Evolutionary conservation across 2,113 vertebrate genomes (phyloP).

Genomic region (Dicaeum eximium): DNA sequence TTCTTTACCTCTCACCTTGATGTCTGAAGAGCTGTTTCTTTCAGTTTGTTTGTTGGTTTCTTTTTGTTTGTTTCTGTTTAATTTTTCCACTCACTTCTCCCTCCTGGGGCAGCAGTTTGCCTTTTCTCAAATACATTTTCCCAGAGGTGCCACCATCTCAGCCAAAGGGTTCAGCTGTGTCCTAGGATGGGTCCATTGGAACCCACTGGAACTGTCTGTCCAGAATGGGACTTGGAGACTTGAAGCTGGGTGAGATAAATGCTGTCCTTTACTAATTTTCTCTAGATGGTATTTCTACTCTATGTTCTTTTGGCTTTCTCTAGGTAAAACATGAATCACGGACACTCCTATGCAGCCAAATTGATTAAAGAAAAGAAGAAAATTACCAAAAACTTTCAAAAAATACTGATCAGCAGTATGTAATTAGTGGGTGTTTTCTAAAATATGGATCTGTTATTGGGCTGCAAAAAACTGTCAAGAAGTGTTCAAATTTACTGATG

Average conservation of each 20-base stretch:
- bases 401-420: background rate
- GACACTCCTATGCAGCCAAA: background rate
- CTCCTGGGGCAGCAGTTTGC: background rate
- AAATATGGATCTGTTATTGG: background rate
- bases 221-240: background rate
- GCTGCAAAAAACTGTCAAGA: background rate
- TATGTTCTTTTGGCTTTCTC: background rate
- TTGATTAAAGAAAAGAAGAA: background rate
- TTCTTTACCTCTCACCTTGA: background rate
- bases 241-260: background rate
- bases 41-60: background rate
- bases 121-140: background rate
- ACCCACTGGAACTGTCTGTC: background rate
- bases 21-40: background rate
- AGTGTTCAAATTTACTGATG: background rate
- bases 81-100: background rate
- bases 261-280: background rate
- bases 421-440: background rate
- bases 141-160: rapidly evolving
- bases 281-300: background rate
- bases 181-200: rapidly evolving
- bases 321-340: background rate
- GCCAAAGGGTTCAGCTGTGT: background rate
- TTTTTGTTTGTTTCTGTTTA: background rate
- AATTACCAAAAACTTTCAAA: background rate